Evolutionary conservation across 64 coral and sea anemone genomes (phyloP), one percentile per base, ranked within the genome.

Genomic region (Montipora sp.): DNA sequence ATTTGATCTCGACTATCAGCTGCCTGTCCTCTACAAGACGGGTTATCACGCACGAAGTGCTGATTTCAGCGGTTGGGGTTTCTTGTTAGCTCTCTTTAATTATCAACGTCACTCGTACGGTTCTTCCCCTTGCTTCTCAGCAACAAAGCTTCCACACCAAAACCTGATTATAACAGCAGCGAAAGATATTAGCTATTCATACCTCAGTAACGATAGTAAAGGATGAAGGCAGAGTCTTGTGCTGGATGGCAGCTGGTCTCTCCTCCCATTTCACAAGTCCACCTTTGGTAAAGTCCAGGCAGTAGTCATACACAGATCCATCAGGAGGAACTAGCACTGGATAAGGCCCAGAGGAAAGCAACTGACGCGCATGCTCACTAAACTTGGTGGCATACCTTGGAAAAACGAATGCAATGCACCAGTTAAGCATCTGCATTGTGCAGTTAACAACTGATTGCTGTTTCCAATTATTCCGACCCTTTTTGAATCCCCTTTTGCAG

Each of bases 221-320:
- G 0, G 94, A 94, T 0, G 98, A 94, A 48, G 98, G 92, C 19
- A 99, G 60, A 36, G 92, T 95, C 77, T 95, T 96, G 14, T 91
- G 43, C 13, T 96, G 92, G 48, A 59, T 75, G 11, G 94, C 94
- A 13, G 53, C 53, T 57, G 89, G 92, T 68, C 92, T 91, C 19
- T 96, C 98, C 19, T 93, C 84, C 94, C 94, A 99, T 47, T 63
- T 91, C 2, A 96, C 61, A 78, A 99, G 80, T 51, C 87, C 80
- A 67, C 94, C 98, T 74, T 91, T 99, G 21, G 65, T 86, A 80
- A 99, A 99, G 68, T 99, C 98, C 45, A 99, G 73, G 66, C 79
- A 94, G 73, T 99, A 99, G 77, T 99, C 98, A 83, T 96, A 99
- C 47, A 99, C 98, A 72, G 71, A 89, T 36, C 95, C 98, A 7